These are phyloP conservation scores for Amphimedon queenslandica DNA, from an alignment of 37 sponge, comb jelly and placozoan species.

Conservation along the genomic window DNA sequence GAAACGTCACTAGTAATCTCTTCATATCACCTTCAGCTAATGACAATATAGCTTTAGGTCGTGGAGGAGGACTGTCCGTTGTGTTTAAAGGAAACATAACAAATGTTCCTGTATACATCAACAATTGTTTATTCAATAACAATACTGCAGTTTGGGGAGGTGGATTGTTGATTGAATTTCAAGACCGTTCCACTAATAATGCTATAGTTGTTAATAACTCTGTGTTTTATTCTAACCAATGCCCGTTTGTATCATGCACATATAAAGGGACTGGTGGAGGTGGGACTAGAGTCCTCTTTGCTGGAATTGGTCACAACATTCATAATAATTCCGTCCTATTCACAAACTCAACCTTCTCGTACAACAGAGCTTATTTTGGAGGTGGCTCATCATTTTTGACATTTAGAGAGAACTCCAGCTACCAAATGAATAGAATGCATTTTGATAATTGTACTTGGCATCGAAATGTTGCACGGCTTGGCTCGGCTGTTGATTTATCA, in stretches of 20 bases:
- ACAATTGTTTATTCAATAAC: conserved; percentile 4
- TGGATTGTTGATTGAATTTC: conserved; percentile 32
- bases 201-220: neutral
- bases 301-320: neutral
- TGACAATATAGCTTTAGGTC: conserved; percentile 33
- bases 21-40: neutral
- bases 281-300: conserved; percentile 20
- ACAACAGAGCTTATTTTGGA: conserved; percentile 50
- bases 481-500: conserved; percentile 35
- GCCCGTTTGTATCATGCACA: neutral
- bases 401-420: neutral
- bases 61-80: conserved; percentile 57
- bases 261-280: conserved; percentile 40
- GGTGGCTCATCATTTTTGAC: conserved; percentile 40
- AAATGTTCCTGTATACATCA: conserved; percentile 10
- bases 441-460: conserved; percentile 21
- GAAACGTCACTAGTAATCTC: neutral
- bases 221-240: neutral
- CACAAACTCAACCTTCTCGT: conserved; percentile 11
- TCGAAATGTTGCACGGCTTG: conserved; percentile 26
- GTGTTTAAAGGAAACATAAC: conserved; percentile 31
- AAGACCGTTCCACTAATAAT: conserved; percentile 31
- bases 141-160: conserved; percentile 31
- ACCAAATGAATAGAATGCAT: neutral
- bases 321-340: conserved; percentile 13